Conservation (phyloP, 2,113 vertebrate genomes). For the Dryoscopus gambensis region DNA sequence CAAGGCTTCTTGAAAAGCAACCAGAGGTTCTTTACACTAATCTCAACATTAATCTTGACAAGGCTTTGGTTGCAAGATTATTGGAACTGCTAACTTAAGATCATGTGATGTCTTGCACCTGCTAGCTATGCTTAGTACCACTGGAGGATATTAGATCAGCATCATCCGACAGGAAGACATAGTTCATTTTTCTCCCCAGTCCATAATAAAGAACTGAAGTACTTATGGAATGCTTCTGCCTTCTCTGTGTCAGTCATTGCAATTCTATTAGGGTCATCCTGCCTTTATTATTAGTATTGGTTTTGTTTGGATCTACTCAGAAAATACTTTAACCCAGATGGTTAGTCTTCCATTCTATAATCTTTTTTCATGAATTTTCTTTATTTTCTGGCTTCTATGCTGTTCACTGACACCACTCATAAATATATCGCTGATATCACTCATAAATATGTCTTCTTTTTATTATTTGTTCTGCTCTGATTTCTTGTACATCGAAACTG, state of each 20-base stretch:
- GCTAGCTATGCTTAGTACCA: neutral
- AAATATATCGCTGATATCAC: neutral
- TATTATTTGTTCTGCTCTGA: neutral
- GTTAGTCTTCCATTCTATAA: neutral
- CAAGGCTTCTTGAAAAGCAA: neutral
- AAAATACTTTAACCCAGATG: neutral
- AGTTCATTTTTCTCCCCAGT: neutral
- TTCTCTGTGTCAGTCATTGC: neutral
- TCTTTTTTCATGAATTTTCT: neutral
- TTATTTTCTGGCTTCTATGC: neutral
- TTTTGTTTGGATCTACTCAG: neutral
- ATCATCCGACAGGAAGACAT: neutral
- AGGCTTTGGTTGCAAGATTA: neutral
- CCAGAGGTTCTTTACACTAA: neutral
- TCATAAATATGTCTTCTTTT: neutral
- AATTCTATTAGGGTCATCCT: neutral
- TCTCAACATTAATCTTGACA: neutral
- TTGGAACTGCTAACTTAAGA: neutral
- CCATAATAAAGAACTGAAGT: neutral
- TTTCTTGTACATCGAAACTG: neutral
- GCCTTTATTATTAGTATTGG: neutral
- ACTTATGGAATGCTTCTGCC: neutral
- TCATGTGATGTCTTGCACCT: neutral
- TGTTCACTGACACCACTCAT: neutral
- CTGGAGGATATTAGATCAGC: neutral